phyloP scores from a whole-genome alignment of 1,140 invertebrate species.

The Pogonomyrmex californicus region DNA sequence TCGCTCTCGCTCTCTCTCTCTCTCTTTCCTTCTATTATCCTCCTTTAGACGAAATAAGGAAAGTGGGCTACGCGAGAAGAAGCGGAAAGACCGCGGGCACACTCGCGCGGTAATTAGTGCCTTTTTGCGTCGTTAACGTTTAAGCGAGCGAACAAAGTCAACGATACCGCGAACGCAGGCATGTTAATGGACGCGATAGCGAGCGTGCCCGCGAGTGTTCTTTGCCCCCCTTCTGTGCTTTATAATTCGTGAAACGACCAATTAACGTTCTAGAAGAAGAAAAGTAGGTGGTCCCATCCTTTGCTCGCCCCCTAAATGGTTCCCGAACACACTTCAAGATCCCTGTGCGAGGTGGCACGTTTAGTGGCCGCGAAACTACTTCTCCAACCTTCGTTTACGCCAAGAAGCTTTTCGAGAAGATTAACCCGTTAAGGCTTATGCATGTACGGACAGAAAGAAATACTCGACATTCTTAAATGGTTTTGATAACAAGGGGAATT shows the following conservation, averaged over 20 bases:
- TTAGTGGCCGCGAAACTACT: neutral
- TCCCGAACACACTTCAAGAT: constrained; percentile 21
- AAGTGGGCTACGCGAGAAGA: constrained; percentile 59
- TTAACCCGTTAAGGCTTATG: constrained; percentile 4
- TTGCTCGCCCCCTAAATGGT: neutral
- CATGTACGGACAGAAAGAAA: neutral
- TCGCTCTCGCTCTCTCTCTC: neutral
- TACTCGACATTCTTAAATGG: neutral
- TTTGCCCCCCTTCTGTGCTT: constrained; percentile 27
- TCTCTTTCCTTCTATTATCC: neutral
- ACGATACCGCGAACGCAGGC: constrained; percentile 65
- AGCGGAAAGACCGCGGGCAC: neutral
- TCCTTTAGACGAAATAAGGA: constrained; percentile 56
- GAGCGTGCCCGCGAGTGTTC: constrained; percentile 29
- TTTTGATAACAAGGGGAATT: neutral
- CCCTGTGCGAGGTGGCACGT: constrained; percentile 18
- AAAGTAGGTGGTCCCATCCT: constrained; percentile 63
- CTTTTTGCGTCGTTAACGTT: constrained; percentile 73
- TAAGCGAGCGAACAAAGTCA: constrained; percentile 52
- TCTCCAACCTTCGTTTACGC: neutral
- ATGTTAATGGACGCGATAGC: constrained; percentile 77
- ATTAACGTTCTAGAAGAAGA: constrained; percentile 78
- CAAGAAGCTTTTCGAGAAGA: neutral
- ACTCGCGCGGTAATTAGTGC: constrained; percentile 66
- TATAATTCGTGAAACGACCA: constrained; percentile 79